A percentile compares a stretch with the other conserved stretches of the same genome.
Conservation (phyloP, 2,113 vertebrate species). For the Tylochromis polylepis region DNA sequence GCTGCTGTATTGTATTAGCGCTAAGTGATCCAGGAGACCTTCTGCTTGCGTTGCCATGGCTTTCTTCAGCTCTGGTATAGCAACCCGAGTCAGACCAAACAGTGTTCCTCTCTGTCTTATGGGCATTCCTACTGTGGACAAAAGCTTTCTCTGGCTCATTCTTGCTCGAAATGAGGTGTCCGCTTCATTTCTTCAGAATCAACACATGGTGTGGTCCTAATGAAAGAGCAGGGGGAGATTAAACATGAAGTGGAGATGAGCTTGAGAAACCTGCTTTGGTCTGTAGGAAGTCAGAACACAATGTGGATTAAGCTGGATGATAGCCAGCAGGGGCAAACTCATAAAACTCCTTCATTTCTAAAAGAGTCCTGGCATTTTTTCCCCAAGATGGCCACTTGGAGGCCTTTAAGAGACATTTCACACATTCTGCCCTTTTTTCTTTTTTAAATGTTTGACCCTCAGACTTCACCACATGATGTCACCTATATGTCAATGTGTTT, state of each 20-base stretch:
- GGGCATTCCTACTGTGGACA: slow-evolving; percentile 60
- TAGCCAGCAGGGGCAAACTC: slow-evolving; percentile 42
- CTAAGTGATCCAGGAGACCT: slow-evolving; percentile 59
- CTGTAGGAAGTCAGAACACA: slow-evolving; percentile 52
- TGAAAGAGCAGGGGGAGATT: slow-evolving; percentile 65
- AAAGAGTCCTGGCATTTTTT: slow-evolving; percentile 31
- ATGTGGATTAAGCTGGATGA: slow-evolving; percentile 51
- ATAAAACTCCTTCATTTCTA: slow-evolving; percentile 28
- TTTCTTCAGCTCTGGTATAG: slow-evolving; percentile 58
- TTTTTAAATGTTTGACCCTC: slow-evolving; percentile 43
- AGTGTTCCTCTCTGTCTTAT: slow-evolving; percentile 59
- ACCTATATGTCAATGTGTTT: slow-evolving; percentile 54
- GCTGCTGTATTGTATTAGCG: slow-evolving; percentile 47
- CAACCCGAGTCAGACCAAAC: slow-evolving; percentile 65
- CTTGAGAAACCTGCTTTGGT: slow-evolving; percentile 56
- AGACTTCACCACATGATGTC: slow-evolving; percentile 45
- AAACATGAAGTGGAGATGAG: slow-evolving; percentile 67
- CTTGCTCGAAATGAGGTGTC: slow-evolving; percentile 64
- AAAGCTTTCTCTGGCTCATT: slow-evolving; percentile 58
- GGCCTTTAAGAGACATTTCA: slow-evolving; percentile 44
- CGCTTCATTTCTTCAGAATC: slow-evolving; percentile 64
- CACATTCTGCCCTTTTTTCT: slow-evolving; percentile 51
- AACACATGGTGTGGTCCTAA: slow-evolving; percentile 65
- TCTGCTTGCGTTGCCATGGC: slow-evolving; percentile 75
- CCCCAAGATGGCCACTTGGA: slow-evolving; percentile 22